Conservation (phyloP, 1,140 invertebrate species). For the Pseudomyrmex cubaensis region DNA sequence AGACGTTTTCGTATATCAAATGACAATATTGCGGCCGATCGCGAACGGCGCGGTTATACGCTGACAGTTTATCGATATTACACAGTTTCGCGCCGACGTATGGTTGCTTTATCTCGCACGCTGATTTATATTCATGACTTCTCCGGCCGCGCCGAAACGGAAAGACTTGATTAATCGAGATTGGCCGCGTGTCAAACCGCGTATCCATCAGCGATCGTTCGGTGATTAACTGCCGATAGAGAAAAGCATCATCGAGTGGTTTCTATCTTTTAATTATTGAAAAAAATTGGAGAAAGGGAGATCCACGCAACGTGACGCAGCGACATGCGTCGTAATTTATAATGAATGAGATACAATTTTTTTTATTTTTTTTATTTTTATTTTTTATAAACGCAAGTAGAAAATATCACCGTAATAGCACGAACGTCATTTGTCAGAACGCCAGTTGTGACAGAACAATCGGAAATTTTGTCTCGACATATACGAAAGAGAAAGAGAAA, state of each 20-base stretch:
- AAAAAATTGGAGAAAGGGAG: not conserved
- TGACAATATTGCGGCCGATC: slow-evolving; percentile 69
- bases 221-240: slow-evolving; percentile 45
- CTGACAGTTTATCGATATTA: slow-evolving; percentile 28
- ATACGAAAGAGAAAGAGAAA: no score
- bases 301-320: not conserved
- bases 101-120: not conserved
- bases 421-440: no score
- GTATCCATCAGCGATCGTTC: slow-evolving; percentile 27
- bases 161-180: slow-evolving; percentile 60
- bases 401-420: not conserved
- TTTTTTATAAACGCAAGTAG: not conserved
- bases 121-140: slow-evolving; percentile 38
- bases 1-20: slow-evolving; percentile 60
- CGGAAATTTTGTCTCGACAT: no score
- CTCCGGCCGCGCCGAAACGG: slow-evolving; percentile 28
- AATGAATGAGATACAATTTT: not conserved
- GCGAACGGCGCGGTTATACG: not conserved
- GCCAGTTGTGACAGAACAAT: no score
- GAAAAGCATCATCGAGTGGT: not conserved
- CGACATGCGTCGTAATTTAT: slow-evolving; percentile 24
- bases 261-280: slow-evolving; percentile 51
- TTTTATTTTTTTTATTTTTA: not conserved
- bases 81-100: slow-evolving; percentile 36
- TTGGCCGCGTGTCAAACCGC: slow-evolving; percentile 37